Conservation (phyloP, 2,888 invertebrate species). For the Gandaritis pyraliata region DNA sequence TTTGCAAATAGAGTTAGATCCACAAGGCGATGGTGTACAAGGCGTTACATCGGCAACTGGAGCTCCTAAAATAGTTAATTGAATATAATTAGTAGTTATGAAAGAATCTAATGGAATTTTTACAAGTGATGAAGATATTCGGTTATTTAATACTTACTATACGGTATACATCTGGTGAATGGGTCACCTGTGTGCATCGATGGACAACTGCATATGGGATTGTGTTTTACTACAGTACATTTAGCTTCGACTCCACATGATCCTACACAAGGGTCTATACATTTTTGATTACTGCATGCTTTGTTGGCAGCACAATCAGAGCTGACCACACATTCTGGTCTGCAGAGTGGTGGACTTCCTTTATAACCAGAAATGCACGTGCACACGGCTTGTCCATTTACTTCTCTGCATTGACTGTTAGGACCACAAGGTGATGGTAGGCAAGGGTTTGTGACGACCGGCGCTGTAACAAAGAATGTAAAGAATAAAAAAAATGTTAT, state of each 20-base stretch:
- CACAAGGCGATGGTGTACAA: constrained; percentile 89
- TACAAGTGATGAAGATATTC: background rate
- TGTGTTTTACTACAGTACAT: constrained; percentile 90
- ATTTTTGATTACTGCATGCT: constrained; percentile 90
- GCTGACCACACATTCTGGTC: constrained; percentile 91
- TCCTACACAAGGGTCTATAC: constrained; percentile 89
- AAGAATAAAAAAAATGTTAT: background rate
- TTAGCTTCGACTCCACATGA: constrained; percentile 89
- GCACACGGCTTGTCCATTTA: constrained; percentile 88
- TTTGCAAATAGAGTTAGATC: constrained; percentile 86
- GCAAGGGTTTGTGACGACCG: constrained; percentile 85
- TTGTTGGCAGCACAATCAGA: constrained; percentile 89
- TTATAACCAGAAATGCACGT: constrained; percentile 88
- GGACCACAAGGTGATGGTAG: constrained; percentile 90
- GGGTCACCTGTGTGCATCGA: constrained; percentile 89
- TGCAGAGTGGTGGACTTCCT: constrained; percentile 90
- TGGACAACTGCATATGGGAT: constrained; percentile 90
- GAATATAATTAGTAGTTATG: background rate
- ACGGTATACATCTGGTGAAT: constrained; percentile 87
- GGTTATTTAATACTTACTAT: constrained; percentile 58
- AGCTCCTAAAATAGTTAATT: constrained; percentile 64
- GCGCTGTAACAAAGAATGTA: constrained; percentile 55
- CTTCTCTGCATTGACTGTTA: constrained; percentile 88
- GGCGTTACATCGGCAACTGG: constrained; percentile 83
- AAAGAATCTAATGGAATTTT: background rate